Base-by-base conservation (phyloP, 2,797 vertebrate genomes). In the Micrastur ruficollis region DNA sequence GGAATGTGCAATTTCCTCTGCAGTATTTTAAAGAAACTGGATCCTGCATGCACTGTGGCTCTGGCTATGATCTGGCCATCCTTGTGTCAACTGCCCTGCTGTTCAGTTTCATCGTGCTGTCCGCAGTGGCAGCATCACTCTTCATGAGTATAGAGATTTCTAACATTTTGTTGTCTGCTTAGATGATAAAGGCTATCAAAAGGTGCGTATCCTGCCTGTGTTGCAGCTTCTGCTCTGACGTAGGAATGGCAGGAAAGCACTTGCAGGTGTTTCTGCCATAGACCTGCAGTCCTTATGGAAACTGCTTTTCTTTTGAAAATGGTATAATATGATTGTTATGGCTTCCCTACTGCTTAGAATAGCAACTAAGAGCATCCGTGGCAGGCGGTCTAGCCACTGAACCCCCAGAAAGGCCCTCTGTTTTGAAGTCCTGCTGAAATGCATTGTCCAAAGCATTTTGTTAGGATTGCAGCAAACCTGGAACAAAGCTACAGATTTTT, bases 401-500 rank as follows among this genome's bases (percentile, higher is more conserved):
- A 81, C 62, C 42, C 38, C 6, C 42, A 62, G 66, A 50, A 72
- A 46, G 25, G 20, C 32, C 19, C 42, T 63, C 34, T 68, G 12
- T 38, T 80, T 85, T 71, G 55, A 89, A 89, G 40, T 58, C 63
- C 70, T 83, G 56, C 55, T 79, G 80, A 90, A 96, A 59, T 67
- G 23, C 52, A 50, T 66, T 88, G 66, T 90, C 70, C 40, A 40
- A 86, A 59, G 49, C 22, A n/a, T 85, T 94, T 83, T 87, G 56
- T 71, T 80, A 61, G 74, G 49, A 74, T 74, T 71, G 29, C 46
- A 62, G 65, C 34, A 74, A 80, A 89, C 89, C 26, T 89, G 94
- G 78, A 92, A 47, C 4, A 31, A 90, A 95, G 83, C 65, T 91
- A 46, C 49, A 81, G 56, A 36, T 93, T 93, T 93, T 95, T 92